Evolutionary conservation across 2,888 invertebrate genomes (phyloP).

Genomic region (Muschampia plurimacula): DNA sequence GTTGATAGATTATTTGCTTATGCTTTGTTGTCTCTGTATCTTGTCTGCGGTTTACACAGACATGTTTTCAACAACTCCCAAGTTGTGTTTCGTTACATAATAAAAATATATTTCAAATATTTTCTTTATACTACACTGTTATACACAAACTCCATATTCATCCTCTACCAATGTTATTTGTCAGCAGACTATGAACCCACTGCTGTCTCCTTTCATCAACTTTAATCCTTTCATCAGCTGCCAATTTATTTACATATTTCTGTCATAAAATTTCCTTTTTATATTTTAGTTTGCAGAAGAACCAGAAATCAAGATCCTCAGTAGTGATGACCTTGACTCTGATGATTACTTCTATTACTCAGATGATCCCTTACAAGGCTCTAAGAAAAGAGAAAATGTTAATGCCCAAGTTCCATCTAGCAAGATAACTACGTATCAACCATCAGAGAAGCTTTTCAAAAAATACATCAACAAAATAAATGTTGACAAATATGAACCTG

Average conservation of each 20-base stretch:
- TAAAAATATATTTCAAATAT: too few relatives aligned
- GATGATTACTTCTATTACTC: constrained; percentile 77
- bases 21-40: too few relatives aligned
- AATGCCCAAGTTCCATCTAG: constrained; percentile 85
- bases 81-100: too few relatives aligned
- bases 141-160: too few relatives aligned
- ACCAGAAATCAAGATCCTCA: constrained; percentile 60
- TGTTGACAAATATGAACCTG: constrained; percentile 92
- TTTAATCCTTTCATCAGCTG: not conserved
- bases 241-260: not conserved
- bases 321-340: constrained; percentile 66
- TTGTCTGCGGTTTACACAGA: too few relatives aligned
- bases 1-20: too few relatives aligned
- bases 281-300: constrained; percentile 70
- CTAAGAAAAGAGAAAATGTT: constrained; percentile 57
- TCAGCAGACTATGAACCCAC: too few relatives aligned
- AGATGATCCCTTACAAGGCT: constrained; percentile 61
- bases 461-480: constrained; percentile 93
- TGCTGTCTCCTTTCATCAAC: not conserved
- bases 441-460: constrained; percentile 91
- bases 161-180: too few relatives aligned
- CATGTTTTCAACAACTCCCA: too few relatives aligned
- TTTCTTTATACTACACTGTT: too few relatives aligned
- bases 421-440: constrained; percentile 90
- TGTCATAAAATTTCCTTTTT: not conserved